phyloP scores from a whole-genome alignment of 1,140 invertebrate genomes.

The Cataglyphis hispanica region DNA sequence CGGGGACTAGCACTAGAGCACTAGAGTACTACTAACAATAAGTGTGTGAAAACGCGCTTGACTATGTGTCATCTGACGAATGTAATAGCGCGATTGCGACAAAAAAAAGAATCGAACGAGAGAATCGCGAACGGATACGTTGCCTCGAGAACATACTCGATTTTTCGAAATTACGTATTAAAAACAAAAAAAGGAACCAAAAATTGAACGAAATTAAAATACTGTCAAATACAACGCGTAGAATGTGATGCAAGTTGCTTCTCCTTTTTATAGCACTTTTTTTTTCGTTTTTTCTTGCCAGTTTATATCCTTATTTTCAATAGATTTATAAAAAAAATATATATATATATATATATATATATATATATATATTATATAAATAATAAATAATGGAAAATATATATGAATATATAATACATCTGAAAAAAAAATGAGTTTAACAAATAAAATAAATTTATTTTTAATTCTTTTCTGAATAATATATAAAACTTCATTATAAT shows the following conservation, averaged over 20 bases:
- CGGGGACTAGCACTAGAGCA: slow-evolving; percentile 31
- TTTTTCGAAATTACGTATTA: slow-evolving; percentile 59
- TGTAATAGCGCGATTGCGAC: not conserved
- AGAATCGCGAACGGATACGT: slow-evolving; percentile 45
- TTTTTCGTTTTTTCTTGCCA: slow-evolving; percentile 38
- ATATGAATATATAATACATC: too few relatives aligned
- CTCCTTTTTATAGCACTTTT: slow-evolving; percentile 35
- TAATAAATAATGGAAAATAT: not conserved
- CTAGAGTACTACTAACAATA: slow-evolving; percentile 30
- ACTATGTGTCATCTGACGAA: slow-evolving; percentile 45
- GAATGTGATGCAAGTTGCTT: slow-evolving; percentile 75
- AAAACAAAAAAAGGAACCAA: slow-evolving; percentile 69
- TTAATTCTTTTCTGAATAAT: not conserved
- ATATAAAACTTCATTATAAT: slow-evolving; percentile 3
- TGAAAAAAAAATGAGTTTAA: not conserved
- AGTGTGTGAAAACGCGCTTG: slow-evolving; percentile 30
- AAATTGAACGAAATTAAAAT: slow-evolving; percentile 75
- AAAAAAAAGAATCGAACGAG: slow-evolving; percentile 7
- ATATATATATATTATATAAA: not conserved
- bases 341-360: not conserved
- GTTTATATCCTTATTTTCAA: not conserved
- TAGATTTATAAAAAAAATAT: not conserved
- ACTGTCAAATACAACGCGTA: slow-evolving; percentile 68
- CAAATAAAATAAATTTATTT: not conserved
- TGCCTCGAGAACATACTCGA: slow-evolving; percentile 55